These are phyloP conservation scores for Himalopsyche japonica DNA, from an alignment of 2,888 invertebrate genomes.

Conservation along the genomic window DNA sequence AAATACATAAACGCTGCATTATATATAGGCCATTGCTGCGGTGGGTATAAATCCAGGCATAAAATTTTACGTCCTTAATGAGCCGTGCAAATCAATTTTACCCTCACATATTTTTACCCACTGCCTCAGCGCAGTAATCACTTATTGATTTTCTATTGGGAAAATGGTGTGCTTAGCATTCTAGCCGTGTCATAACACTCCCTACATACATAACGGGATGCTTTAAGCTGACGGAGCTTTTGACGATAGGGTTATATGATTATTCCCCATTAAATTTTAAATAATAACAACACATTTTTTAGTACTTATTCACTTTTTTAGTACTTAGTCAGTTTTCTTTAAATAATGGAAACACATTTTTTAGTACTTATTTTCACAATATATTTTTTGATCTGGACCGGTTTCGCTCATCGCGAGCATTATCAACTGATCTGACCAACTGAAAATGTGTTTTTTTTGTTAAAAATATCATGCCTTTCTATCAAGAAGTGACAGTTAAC, in stretches of 20 bases:
- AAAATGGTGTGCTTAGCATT: background rate
- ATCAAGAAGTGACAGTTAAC: too few species aligned
- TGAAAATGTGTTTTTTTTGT: too few species aligned
- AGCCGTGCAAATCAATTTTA: conserved; percentile 29
- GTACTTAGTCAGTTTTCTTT: too few species aligned
- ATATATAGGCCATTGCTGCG: background rate
- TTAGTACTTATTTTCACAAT: too few species aligned
- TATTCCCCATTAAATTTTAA: too few species aligned
- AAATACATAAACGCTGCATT: background rate
- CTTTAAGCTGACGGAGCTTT: background rate
- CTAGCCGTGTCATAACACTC: background rate
- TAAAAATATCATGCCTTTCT: too few species aligned
- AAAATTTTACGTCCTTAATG: conserved; percentile 30
- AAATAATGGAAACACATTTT: too few species aligned
- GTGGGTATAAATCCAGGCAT: conserved; percentile 10
- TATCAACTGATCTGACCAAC: too few species aligned
- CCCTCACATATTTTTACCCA: background rate
- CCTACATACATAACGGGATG: background rate
- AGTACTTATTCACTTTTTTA: too few species aligned
- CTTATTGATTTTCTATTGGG: conserved; percentile 30
- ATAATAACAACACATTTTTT: too few species aligned
- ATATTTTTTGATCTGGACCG: too few species aligned
- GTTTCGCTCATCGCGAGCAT: too few species aligned
- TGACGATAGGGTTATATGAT: background rate
- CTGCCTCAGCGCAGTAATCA: conserved; percentile 22